Evolutionary conservation across 2,113 vertebrate species (phyloP).

Genomic region (Nematolebias whitei): DNA sequence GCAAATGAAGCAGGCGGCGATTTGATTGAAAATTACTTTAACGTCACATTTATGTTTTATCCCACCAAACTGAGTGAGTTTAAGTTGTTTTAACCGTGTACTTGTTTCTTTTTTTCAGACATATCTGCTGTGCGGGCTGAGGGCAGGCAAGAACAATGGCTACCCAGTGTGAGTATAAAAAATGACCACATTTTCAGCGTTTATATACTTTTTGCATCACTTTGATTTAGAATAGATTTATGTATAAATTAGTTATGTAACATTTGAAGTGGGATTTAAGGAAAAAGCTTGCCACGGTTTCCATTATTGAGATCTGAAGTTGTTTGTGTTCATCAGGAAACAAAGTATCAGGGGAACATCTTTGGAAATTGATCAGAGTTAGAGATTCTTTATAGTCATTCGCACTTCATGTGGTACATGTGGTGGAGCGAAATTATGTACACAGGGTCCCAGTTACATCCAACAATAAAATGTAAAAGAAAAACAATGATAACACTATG

Average conservation of each 20-base stretch:
- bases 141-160: slow-evolving; percentile 89
- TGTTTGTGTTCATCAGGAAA: background rate
- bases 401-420: too few species aligned
- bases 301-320: background rate
- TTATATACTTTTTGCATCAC: background rate
- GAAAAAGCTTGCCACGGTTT: slow-evolving; percentile 28
- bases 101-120: slow-evolving; percentile 57
- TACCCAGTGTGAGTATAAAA: slow-evolving; percentile 89
- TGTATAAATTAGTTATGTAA: background rate
- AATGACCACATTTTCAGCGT: slow-evolving; percentile 8
- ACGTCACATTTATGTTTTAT: background rate
- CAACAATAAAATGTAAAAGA: too few species aligned
- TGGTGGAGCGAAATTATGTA: too few species aligned
- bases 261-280: background rate
- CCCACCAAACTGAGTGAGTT: slow-evolving; percentile 7
- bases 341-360: background rate
- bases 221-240: background rate
- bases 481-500: too few species aligned
- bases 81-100: slow-evolving; percentile 44
- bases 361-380: background rate
- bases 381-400: too few species aligned
- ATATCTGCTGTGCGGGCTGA: slow-evolving; percentile 80
- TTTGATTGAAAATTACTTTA: slow-evolving; percentile 18
- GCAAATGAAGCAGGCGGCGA: slow-evolving; percentile 7
- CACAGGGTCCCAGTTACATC: too few species aligned